Evolutionary conservation across 2,888 invertebrate genomes (phyloP), one percentile per base, ranked within the genome.

Genomic region (Heteromyza rotundicornis): DNA sequence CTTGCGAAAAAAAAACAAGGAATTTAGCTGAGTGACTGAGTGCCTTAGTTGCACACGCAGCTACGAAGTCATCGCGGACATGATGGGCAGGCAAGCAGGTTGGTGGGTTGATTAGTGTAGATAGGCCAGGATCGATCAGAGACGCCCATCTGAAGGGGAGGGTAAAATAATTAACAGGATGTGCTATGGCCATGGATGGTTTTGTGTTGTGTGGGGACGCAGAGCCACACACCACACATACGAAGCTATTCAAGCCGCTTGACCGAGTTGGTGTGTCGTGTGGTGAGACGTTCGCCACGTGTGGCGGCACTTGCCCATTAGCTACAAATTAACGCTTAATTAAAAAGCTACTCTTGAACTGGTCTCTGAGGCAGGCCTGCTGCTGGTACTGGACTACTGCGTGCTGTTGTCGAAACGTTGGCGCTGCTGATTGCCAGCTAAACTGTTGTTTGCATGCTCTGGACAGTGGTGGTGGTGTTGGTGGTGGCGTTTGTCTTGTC

Each of bases 371-470:
- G 14, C 14, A 3, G 40, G 40, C 2, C 8, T 40, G 14, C 14
- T 10, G 16, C 14, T n/a, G 40, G 5, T 27, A n/a, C 12, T 40
- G 40, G 16, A n/a, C 40, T 7, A 10, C 12, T 40, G 47, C 19
- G 47, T 17, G 3, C 20, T 19, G 47, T 20, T 19, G 47, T 47
- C 19, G n/a, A n/a, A n/a, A n/a, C n/a, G n/a, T n/a, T 47, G 47
- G 3, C 2, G 74, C 74, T 70, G 71, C 74, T 75, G 75, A 75
- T 74, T 74, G 75, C 73, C 65, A 65, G 69, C 74, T 74, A 75
- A 74, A 74, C 73, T 75, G 73, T 75, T 73, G 74, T 73, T 73
- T 75, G 73, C 73, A 75, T 73, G 75, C 73, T 68, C 75, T 73
- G 72, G 75, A 75, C 73, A 74, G 72, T 70, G 12, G 32, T 8